phyloP scores from a whole-genome alignment of 2,888 invertebrate genomes.

The Julus scandinavius region DNA sequence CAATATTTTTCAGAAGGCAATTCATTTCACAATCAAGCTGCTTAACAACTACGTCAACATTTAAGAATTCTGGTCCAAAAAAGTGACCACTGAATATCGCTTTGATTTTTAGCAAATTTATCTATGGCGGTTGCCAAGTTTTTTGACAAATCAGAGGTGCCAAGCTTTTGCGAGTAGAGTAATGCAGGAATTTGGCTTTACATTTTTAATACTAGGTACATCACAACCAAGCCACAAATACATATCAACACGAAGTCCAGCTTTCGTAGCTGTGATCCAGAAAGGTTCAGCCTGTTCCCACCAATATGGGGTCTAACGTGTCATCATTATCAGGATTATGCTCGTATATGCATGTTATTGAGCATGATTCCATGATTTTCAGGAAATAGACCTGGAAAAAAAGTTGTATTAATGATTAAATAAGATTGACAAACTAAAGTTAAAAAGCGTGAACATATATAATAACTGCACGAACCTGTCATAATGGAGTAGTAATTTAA shows the following conservation, averaged over 20 bases:
- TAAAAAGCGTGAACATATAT: not conserved
- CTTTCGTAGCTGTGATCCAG: conserved; percentile 60
- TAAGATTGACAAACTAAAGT: not conserved
- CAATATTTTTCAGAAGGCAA: not conserved
- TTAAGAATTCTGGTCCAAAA: conserved; percentile 63
- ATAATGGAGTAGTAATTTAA: conserved; percentile 51
- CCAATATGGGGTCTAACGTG: conserved; percentile 60
- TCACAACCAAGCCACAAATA: conserved; percentile 61
- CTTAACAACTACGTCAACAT: conserved; percentile 61
- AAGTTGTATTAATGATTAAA: not conserved
- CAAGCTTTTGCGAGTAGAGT: conserved; percentile 24
- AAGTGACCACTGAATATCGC: conserved; percentile 62
- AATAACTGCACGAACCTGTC: conserved; percentile 50
- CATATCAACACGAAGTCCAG: conserved; percentile 59
- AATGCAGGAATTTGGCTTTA: conserved; percentile 57
- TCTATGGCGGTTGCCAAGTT: not conserved
- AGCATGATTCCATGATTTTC: conserved; percentile 65
- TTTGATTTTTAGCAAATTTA: conserved; percentile 39
- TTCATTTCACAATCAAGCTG: conserved; percentile 62
- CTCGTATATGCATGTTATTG: conserved; percentile 66
- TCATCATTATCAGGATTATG: conserved; percentile 62
- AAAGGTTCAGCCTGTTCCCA: conserved; percentile 60
- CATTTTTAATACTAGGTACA: conserved; percentile 57
- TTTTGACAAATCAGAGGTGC: not conserved
- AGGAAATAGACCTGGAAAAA: conserved; percentile 61